Percentiles rank a stretch among this genome's conserved stretches.
Evolutionary conservation across 2,113 vertebrate species (phyloP).

Genomic region (Mixornis gularis): DNA sequence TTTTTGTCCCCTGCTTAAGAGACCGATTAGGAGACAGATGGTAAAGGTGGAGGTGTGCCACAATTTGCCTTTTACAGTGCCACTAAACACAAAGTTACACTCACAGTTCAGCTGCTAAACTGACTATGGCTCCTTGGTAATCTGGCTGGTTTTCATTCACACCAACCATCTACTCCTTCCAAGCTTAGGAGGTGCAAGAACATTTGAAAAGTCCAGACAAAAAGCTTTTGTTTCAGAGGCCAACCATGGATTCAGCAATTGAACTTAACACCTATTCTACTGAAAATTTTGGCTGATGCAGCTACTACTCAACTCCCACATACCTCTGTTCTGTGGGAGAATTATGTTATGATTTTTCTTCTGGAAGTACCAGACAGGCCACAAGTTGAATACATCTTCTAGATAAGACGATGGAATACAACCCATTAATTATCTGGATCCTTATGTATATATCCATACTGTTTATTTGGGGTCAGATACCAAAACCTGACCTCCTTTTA

Average conservation of each 20-base stretch:
- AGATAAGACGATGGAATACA: conserved; percentile 22
- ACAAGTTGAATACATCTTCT: conserved; percentile 13
- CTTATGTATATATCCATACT: conserved; percentile 8
- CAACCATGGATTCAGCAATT: not conserved
- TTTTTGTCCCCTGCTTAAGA: not conserved
- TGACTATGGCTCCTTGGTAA: fast-evolving
- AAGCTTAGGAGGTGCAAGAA: not conserved
- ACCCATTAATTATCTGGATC: conserved; percentile 26
- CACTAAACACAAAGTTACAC: not conserved
- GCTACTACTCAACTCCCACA: not conserved
- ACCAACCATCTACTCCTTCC: not conserved
- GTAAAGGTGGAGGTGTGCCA: not conserved
- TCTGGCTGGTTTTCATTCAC: not conserved
- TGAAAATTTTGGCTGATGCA: conserved; percentile 9
- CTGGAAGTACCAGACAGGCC: conserved; percentile 1
- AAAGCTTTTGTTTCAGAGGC: conserved; percentile 6
- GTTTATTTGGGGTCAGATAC: conserved; percentile 48
- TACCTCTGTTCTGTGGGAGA: not conserved
- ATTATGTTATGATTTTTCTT: not conserved
- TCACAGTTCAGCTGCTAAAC: not conserved
- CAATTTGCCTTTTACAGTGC: not conserved
- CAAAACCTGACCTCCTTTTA: conserved; percentile 40
- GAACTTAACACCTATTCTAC: not conserved
- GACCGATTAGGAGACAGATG: not conserved
- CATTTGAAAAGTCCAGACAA: not conserved